Conservation (phyloP, 2,888 invertebrate species). For the Tanytarsus gracilentus region DNA sequence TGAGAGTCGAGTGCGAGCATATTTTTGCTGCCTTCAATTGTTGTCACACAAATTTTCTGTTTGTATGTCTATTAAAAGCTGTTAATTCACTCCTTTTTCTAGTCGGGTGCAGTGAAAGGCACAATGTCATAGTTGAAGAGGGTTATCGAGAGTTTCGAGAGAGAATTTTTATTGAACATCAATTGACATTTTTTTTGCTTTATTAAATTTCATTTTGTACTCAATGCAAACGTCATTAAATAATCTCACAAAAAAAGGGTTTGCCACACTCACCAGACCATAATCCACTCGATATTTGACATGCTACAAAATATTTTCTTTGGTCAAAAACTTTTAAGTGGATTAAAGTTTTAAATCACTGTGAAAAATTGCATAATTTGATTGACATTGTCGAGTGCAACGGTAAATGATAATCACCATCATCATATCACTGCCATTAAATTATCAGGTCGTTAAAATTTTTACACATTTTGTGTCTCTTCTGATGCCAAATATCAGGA, state of each 20-base stretch:
- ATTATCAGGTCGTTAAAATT: slow-evolving; percentile 12
- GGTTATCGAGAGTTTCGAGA: neutral
- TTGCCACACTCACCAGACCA: too few relatives aligned
- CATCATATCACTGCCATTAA: neutral
- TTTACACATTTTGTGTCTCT: neutral
- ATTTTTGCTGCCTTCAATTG: neutral
- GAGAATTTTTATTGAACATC: neutral
- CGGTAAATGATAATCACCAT: slow-evolving; percentile 3
- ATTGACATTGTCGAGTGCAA: neutral
- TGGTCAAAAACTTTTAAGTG: too few relatives aligned
- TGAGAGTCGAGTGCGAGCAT: neutral
- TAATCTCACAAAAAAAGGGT: too few relatives aligned
- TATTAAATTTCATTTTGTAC: too few relatives aligned
- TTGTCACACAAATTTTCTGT: too few relatives aligned
- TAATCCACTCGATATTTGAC: too few relatives aligned
- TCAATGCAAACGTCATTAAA: too few relatives aligned
- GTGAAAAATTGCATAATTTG: neutral
- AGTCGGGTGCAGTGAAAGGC: too few relatives aligned
- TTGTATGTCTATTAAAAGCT: slow-evolving; percentile 12
- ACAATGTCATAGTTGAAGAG: neutral
- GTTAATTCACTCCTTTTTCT: slow-evolving; percentile 12
- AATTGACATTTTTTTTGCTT: slow-evolving; percentile 6
- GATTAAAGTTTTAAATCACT: slow-evolving; percentile 7
- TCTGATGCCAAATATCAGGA: too few relatives aligned
- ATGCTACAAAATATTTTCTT: too few relatives aligned